Evolutionary conservation across 2,113 vertebrate genomes (phyloP).

Genomic region (Mustela nigripes): DNA sequence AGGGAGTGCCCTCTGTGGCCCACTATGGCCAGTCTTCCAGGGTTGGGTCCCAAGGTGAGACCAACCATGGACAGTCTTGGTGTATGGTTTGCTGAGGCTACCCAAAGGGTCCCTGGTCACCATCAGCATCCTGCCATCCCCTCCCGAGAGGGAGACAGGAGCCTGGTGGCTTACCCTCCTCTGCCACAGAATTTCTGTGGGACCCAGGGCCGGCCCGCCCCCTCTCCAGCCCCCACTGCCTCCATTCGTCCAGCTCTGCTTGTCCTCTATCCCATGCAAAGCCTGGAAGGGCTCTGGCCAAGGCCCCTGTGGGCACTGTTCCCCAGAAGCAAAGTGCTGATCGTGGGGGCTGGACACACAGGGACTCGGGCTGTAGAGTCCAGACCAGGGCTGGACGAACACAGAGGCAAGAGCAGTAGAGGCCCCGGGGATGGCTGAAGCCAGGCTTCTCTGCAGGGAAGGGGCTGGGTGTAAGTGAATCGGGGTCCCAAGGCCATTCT

Average conservation of each 20-base stretch:
- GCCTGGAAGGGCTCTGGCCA: background rate
- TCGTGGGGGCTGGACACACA: background rate
- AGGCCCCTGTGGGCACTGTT: background rate
- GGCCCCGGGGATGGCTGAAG: background rate
- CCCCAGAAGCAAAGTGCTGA: background rate
- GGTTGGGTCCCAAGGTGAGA: too few species aligned
- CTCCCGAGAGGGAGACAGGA: background rate
- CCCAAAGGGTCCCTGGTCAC: background rate
- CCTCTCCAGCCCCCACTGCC: background rate
- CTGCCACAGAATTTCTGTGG: background rate
- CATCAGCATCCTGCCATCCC: background rate
- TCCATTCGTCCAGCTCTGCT: background rate
- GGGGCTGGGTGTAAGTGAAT: background rate
- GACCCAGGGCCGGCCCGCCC: background rate
- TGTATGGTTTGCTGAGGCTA: background rate
- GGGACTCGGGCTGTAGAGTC: background rate
- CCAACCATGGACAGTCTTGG: background rate
- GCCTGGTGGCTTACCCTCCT: background rate
- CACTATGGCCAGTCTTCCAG: background rate
- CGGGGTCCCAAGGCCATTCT: background rate
- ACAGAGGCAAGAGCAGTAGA: background rate
- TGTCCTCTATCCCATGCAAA: background rate
- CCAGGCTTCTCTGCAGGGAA: background rate
- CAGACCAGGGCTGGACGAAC: background rate
- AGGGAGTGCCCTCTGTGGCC: accelerated